These are phyloP conservation scores for Xiphorhynchus elegans DNA, from an alignment of 2,113 vertebrate genomes.

Conservation along the genomic window DNA sequence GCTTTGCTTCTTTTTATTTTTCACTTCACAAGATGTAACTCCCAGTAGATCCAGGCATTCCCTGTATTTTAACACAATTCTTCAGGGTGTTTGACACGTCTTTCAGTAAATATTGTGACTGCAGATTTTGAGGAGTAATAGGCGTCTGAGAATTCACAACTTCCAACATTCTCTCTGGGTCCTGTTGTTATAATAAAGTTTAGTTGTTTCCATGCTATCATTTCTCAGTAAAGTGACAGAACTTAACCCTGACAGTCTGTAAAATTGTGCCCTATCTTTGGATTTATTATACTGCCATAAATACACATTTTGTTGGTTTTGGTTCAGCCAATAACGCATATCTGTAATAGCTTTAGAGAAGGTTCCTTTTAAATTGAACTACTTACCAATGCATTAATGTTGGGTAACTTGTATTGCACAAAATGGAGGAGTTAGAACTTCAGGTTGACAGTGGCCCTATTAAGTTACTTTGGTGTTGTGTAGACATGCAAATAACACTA, in stretches of 20 bases:
- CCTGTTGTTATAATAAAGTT: not conserved
- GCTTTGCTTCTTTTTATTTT: not conserved
- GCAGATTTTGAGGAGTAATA: not conserved
- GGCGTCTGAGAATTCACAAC: not conserved
- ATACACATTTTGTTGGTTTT: not conserved
- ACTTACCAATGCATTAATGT: not conserved
- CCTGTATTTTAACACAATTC: not conserved
- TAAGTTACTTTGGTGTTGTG: conserved; percentile 4
- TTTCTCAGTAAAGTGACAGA: not conserved
- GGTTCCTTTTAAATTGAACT: not conserved
- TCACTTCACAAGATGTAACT: not conserved
- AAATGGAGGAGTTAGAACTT: not conserved
- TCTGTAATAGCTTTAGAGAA: not conserved
- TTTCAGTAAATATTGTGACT: not conserved
- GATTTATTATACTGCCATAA: not conserved
- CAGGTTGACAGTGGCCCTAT: not conserved
- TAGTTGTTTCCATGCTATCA: not conserved
- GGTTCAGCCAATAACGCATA: not conserved
- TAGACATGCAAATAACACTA: not conserved
- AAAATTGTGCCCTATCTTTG: not conserved
- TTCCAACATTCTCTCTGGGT: not conserved
- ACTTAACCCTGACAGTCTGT: not conserved
- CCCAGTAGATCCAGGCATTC: not conserved
- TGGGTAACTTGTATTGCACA: not conserved
- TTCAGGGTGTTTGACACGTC: not conserved